Evolutionary conservation across 2,888 invertebrate species (phyloP), one percentile per base, ranked within the genome.

Genomic region (Standfussiana lucernea): DNA sequence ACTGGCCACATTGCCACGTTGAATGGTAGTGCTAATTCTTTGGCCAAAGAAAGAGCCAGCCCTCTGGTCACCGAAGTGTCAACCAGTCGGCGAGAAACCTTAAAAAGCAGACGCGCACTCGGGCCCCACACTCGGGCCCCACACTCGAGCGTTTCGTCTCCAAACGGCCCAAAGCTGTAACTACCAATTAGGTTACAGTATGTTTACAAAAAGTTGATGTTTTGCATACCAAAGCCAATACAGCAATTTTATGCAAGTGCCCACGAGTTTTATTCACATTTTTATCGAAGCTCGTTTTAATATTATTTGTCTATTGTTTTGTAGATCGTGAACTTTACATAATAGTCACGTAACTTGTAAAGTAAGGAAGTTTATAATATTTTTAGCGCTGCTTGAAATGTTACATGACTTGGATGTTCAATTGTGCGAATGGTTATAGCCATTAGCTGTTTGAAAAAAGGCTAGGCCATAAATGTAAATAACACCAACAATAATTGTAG

Each of bases 361-460:
- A 89, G 90, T 78, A 85, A 91, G 92, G 91, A 92, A 92, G 91
- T 87, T 72, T 72, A 81, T 82, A 75, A 79, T 76, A 84, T 88
- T 86, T 88, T 85, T 85, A 76, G 75, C 73, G 75, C 71, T 65
- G 72, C 74, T 86, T 86, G 78, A 76, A 83, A 81, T 80, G 66
- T 56, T 71, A 80, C 81, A 81, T 85, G 53, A 73, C 73, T 86
- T 75, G 42, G 42, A 59, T 78, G 88, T 79, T 85, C 77, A 78
- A 78, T 82, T 80, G 77, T 75, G 72, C 77, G 80, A 82, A 73
- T 74, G 70, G 68, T 79, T 77, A 73, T 72, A 45, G 70, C 61
- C 53, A 35, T 62, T 66, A 53, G 66, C 37, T 50, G 68, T 35
- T 71, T 53, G 53, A 87, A 75, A 68, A 78, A 78, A 72, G 72